Evolutionary conservation across 2,797 vertebrate genomes (phyloP).

Genomic region (Cercopithecus neglectus): DNA sequence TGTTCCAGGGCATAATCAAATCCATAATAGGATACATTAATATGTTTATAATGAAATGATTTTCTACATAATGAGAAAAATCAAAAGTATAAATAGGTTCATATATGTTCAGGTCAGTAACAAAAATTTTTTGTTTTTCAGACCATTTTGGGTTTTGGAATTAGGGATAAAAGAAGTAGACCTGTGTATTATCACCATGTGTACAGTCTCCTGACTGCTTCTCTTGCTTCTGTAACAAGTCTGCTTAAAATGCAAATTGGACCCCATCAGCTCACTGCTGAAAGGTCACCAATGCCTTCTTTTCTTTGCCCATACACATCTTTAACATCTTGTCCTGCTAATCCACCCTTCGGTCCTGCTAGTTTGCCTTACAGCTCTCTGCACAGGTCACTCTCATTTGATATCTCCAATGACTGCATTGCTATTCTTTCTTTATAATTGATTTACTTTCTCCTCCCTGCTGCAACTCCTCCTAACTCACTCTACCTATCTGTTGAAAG

Average conservation of each 20-base stretch:
- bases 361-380: too few species aligned
- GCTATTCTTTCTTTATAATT: not conserved
- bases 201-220: not conserved
- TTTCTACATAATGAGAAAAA: not conserved
- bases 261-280: not conserved
- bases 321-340: accelerated
- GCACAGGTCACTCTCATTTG: not conserved
- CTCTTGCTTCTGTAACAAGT: not conserved
- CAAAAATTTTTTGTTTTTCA: not conserved
- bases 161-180: not conserved
- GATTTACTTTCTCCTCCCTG: not conserved
- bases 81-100: not conserved
- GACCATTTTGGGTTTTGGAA: not conserved
- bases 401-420: not conserved
- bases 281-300: not conserved
- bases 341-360: not conserved
- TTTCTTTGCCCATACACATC: not conserved
- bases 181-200: not conserved
- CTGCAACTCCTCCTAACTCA: not conserved
- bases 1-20: not conserved
- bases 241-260: not conserved
- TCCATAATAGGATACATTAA: not conserved
- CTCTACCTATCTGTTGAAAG: not conserved
- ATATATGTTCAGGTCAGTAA: not conserved
- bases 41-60: not conserved